Percentiles rank a stretch among this genome's conserved stretches.
phyloP scores from a whole-genome alignment of 2,113 vertebrate species.

The Sula dactylatra region DNA sequence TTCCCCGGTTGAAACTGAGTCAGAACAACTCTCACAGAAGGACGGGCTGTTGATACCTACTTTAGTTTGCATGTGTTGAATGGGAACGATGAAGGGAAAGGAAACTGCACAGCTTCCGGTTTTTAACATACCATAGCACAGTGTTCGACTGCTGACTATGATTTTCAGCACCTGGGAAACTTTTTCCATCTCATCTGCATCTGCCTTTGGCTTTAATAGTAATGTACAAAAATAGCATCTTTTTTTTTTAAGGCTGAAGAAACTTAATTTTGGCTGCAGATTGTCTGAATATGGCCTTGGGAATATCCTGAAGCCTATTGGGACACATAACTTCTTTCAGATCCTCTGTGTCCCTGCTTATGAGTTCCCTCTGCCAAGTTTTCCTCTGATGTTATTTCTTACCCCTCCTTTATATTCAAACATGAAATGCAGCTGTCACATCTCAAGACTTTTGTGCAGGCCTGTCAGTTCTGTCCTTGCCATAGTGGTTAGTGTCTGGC shows the following conservation, averaged over 20 bases:
- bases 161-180: background rate
- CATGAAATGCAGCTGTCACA: background rate
- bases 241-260: background rate
- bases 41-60: background rate
- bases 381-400: background rate
- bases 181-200: background rate
- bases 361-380: background rate
- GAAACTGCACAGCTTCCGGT: background rate
- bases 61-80: background rate
- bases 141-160: background rate
- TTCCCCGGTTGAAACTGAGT: background rate
- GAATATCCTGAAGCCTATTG: background rate
- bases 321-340: background rate
- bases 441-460: background rate
- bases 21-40: background rate
- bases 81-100: background rate
- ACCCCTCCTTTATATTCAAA: background rate
- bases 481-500: background rate
- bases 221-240: background rate
- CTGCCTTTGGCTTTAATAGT: background rate
- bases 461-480: background rate
- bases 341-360: background rate
- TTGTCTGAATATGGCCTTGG: background rate
- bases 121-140: rapidly evolving
- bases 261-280: background rate